phyloP scores from a whole-genome alignment of 2,113 vertebrate species.

The Nycticorax nycticorax region DNA sequence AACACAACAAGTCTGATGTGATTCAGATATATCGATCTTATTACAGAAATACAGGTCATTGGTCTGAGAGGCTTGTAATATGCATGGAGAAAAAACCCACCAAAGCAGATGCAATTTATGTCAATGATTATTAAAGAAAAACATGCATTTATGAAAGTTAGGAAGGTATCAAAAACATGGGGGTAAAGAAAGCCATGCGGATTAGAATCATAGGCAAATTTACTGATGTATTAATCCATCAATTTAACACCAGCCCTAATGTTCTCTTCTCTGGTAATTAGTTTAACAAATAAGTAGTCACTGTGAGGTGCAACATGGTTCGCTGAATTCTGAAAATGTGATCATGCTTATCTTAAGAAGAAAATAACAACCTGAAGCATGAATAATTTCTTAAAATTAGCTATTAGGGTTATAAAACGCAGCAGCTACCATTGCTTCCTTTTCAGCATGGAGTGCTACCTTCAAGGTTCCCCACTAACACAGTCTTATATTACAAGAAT shows the following conservation, averaged over 20 bases:
- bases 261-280: constrained; percentile 23
- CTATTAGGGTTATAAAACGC: neutral
- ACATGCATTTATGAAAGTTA: neutral
- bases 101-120: neutral
- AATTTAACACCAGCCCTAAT: neutral
- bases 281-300: neutral
- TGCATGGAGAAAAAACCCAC: accelerated
- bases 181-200: constrained; percentile 39
- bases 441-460: neutral
- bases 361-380: neutral
- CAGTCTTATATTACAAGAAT: neutral
- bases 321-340: neutral
- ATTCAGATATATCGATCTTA: constrained; percentile 34
- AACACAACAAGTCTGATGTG: neutral
- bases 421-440: neutral
- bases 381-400: neutral
- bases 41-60: constrained; percentile 30
- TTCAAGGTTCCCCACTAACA: neutral
- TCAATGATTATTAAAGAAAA: neutral
- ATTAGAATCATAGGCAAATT: constrained; percentile 24
- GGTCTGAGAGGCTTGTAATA: neutral
- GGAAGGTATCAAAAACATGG: neutral
- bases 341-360: neutral
- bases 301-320: neutral
- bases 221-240: neutral